phyloP scores from a whole-genome alignment of 1,140 invertebrate species.

The Anoplolepis gracilipes region DNA sequence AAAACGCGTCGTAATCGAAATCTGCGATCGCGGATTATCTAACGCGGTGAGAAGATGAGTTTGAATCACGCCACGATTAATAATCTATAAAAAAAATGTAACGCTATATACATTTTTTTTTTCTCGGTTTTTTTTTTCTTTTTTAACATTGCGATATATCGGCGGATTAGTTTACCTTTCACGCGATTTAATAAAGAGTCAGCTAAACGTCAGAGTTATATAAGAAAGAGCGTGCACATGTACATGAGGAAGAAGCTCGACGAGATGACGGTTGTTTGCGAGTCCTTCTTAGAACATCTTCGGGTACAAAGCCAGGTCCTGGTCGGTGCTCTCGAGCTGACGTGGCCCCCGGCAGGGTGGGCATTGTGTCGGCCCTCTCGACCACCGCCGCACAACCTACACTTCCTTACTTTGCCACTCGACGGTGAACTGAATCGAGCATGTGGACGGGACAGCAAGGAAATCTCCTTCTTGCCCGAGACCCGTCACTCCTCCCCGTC shows the following conservation, averaged over 20 bases:
- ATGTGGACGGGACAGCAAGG: constrained; percentile 80
- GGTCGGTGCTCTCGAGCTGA: constrained; percentile 74
- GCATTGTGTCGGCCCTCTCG: constrained; percentile 79
- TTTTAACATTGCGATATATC: background rate
- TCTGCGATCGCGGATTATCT: background rate
- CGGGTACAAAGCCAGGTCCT: constrained; percentile 77
- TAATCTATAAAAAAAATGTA: background rate
- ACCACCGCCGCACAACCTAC: constrained; percentile 72
- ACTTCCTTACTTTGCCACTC: constrained; percentile 71
- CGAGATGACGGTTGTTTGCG: constrained; percentile 77
- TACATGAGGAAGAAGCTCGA: constrained; percentile 38
- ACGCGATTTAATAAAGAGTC: background rate
- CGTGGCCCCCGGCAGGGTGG: constrained; percentile 77
- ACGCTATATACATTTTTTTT: background rate
- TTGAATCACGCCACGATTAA: background rate
- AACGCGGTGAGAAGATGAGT: background rate
- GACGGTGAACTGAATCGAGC: constrained; percentile 76
- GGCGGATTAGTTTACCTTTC: constrained; percentile 41
- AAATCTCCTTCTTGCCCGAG: constrained; percentile 79
- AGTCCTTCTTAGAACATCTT: constrained; percentile 77
- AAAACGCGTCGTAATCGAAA: background rate
- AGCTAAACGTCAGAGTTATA: background rate
- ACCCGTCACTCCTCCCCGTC: constrained; percentile 73
- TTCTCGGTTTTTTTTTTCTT: background rate
- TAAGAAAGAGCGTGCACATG: constrained; percentile 11